phyloP scores from a whole-genome alignment of 2,888 invertebrate genomes.

The Netelia melanura region DNA sequence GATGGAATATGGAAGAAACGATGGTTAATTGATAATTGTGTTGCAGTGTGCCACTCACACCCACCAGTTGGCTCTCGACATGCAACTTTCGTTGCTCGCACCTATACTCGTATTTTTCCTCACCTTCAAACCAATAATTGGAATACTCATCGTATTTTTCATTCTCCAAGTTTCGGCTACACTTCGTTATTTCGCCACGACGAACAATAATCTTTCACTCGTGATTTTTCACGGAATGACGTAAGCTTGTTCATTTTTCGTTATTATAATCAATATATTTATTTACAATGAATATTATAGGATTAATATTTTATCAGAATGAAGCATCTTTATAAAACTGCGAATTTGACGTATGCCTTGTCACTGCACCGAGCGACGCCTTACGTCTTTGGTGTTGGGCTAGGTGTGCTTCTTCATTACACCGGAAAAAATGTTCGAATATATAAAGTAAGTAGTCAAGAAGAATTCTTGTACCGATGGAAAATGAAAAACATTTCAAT shows the following conservation, averaged over 20 bases:
- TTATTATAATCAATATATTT: not conserved
- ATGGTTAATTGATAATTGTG: slow-evolving; percentile 24
- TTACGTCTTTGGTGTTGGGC: slow-evolving; percentile 88
- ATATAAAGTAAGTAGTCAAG: slow-evolving; percentile 80
- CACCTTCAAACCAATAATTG: slow-evolving; percentile 86
- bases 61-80: slow-evolving; percentile 90
- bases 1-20: not conserved
- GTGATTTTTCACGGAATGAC: slow-evolving; percentile 90
- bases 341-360: slow-evolving; percentile 88
- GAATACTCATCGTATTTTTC: slow-evolving; percentile 86
- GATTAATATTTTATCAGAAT: slow-evolving; percentile 83
- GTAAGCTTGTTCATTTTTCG: slow-evolving; percentile 82
- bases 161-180: slow-evolving; percentile 88
- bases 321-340: slow-evolving; percentile 89
- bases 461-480: not conserved
- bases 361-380: slow-evolving; percentile 89
- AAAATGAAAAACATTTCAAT: not conserved
- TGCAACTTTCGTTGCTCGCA: slow-evolving; percentile 89
- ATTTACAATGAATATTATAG: not conserved
- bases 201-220: slow-evolving; percentile 88
- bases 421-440: slow-evolving; percentile 83
- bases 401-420: slow-evolving; percentile 87
- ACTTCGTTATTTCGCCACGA: slow-evolving; percentile 87
- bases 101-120: slow-evolving; percentile 89
- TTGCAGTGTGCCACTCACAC: slow-evolving; percentile 91